These are phyloP conservation scores for Loris lydekkerianus DNA, from an alignment of 2,797 vertebrate species.

Conservation along the genomic window DNA sequence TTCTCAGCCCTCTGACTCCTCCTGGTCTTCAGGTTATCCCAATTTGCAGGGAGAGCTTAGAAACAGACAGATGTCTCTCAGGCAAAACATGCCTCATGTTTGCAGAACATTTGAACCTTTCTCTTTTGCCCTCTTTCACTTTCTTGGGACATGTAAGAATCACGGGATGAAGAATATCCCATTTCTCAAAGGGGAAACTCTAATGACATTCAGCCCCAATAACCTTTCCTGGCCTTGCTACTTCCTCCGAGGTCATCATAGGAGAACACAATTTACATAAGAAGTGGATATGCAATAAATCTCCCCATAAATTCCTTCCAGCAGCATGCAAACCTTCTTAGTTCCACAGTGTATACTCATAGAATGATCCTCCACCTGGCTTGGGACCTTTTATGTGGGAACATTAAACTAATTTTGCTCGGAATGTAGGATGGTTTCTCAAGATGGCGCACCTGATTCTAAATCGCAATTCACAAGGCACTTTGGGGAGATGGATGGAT, in stretches of 20 bases:
- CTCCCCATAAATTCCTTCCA: conserved; percentile 89
- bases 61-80: background rate
- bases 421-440: conserved; percentile 98
- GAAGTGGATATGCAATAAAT: conserved; percentile 90
- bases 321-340: conserved; percentile 95
- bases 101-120: background rate
- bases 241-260: conserved; percentile 87
- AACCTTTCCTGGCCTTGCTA: conserved; percentile 82
- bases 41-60: conserved; percentile 27
- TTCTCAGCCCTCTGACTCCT: background rate
- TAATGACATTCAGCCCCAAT: conserved; percentile 83
- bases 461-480: conserved; percentile 96
- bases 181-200: conserved; percentile 75
- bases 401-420: conserved; percentile 96
- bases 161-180: conserved; percentile 71
- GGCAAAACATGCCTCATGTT: background rate
- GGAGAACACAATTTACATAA: conserved; percentile 90
- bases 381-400: conserved; percentile 93
- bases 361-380: conserved; percentile 94
- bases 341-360: conserved; percentile 93
- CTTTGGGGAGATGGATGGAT: conserved; percentile 93
- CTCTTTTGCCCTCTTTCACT: background rate
- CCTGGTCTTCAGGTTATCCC: background rate
- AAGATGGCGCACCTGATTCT: conserved; percentile 99
- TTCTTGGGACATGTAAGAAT: conserved; percentile 60